These are phyloP conservation scores for Rhyacophila brunnea DNA, from an alignment of 1,140 invertebrate species.

Conservation along the genomic window DNA sequence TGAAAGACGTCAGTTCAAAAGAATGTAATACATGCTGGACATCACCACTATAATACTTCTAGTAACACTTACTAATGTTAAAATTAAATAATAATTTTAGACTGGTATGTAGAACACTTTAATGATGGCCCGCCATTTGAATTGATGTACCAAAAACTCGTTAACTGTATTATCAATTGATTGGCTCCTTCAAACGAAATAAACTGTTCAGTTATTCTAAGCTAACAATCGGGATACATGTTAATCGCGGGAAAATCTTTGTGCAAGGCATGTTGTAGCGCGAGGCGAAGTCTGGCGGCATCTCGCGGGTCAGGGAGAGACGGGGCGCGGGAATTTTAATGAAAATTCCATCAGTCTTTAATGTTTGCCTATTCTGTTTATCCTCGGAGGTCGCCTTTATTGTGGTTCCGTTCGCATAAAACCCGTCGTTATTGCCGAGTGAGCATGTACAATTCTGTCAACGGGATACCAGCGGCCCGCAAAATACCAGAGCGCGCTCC, in stretches of 20 bases:
- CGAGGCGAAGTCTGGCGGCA: not conserved
- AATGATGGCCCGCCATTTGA: too few species aligned
- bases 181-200: not conserved
- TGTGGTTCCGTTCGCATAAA: slow-evolving; percentile 35
- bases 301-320: slow-evolving; percentile 5
- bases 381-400: slow-evolving; percentile 37
- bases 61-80: too few species aligned
- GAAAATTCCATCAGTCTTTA: slow-evolving; percentile 38
- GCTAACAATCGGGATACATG: not conserved
- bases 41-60: too few species aligned
- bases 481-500: not conserved
- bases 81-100: too few species aligned
- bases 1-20: too few species aligned
- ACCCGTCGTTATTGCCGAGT: slow-evolving; percentile 32
- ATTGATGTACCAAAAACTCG: too few species aligned
- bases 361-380: slow-evolving; percentile 34
- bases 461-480: slow-evolving; percentile 8
- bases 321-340: slow-evolving; percentile 32
- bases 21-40: too few species aligned
- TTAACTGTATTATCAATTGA: not conserved
- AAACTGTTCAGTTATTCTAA: not conserved
- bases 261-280: not conserved
- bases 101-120: too few species aligned
- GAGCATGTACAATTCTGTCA: slow-evolving; percentile 2
- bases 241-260: not conserved